A percentile compares a stretch with the other conserved stretches of the same genome.
Evolutionary conservation across 2,797 vertebrate genomes (phyloP).

Genomic region (Peromyscus melanophrys): DNA sequence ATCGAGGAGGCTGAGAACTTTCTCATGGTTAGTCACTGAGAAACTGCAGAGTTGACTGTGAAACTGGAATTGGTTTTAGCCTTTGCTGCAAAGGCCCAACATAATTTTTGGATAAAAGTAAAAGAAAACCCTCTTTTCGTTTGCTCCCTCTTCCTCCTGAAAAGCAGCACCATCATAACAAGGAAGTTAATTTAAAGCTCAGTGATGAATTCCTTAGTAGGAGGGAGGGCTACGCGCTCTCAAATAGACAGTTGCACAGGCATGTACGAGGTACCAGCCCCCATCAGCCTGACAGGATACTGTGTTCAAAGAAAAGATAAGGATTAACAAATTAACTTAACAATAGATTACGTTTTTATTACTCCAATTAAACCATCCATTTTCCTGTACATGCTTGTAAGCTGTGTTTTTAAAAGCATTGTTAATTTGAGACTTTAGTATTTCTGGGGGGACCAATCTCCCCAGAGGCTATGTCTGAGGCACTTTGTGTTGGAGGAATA

Average conservation of each 20-base stretch:
- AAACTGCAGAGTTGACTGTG: conserved; percentile 16
- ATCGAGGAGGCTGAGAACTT: not conserved
- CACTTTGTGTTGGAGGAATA: not conserved
- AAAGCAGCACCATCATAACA: not conserved
- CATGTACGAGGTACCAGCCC: not conserved
- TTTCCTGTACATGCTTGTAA: not conserved
- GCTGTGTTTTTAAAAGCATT: not conserved
- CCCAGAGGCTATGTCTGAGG: conserved; percentile 12
- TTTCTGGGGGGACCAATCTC: conserved; percentile 13
- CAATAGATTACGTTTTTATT: conserved; percentile 59
- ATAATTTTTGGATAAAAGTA: conserved; percentile 52
- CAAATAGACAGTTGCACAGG: not conserved
- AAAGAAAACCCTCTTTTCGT: conserved; percentile 38
- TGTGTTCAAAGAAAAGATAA: conserved; percentile 70
- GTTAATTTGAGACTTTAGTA: conserved; percentile 31
- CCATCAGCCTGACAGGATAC: not conserved
- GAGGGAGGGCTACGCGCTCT: not conserved
- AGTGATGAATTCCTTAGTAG: not conserved
- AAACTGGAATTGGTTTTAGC: conserved; percentile 10
- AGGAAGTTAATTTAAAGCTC: conserved; percentile 51
- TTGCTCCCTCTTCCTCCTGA: not conserved
- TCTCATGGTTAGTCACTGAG: conserved; percentile 2
- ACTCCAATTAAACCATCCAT: not conserved
- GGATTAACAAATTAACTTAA: conserved; percentile 53
- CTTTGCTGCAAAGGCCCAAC: not conserved